phyloP scores from a whole-genome alignment of 2,113 vertebrate genomes.

The Corydoras sp. region DNA sequence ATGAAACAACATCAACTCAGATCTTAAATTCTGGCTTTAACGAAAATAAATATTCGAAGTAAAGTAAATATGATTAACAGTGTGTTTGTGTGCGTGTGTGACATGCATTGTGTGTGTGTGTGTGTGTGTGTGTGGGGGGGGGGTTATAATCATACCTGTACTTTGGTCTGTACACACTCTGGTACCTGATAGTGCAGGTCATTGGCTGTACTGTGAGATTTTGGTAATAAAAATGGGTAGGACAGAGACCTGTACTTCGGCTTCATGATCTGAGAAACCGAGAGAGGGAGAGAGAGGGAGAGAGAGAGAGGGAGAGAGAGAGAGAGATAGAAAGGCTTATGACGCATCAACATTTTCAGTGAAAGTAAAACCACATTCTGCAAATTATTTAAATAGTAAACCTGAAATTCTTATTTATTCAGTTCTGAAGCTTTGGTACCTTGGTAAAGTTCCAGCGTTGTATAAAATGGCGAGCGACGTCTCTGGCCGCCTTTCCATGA shows the following conservation, averaged over 20 bases:
- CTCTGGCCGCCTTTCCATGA: slow-evolving; percentile 79
- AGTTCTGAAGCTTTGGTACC: slow-evolving; percentile 56
- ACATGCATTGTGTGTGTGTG: slow-evolving; percentile 29
- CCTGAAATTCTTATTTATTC: no score
- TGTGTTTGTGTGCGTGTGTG: slow-evolving; percentile 51
- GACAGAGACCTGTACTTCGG: slow-evolving; percentile 87
- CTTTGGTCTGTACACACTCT: slow-evolving; percentile 63
- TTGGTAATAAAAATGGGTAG: slow-evolving; percentile 87
- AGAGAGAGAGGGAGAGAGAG: no score
- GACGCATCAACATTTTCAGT: no score
- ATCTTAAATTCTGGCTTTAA: no score
- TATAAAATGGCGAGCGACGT: slow-evolving; percentile 91
- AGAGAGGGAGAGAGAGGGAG: not conserved
- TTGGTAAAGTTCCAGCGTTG: slow-evolving; percentile 98
- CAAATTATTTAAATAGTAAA: no score
- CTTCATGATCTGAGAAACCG: slow-evolving; percentile 78
- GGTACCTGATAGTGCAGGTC: slow-evolving; percentile 82
- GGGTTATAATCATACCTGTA: slow-evolving; percentile 70
- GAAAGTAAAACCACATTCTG: no score
- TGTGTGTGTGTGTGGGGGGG: slow-evolving; percentile 46
- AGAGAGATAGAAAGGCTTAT: no score
- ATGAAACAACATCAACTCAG: no score
- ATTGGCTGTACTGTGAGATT: slow-evolving; percentile 79
- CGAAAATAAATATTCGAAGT: no score
- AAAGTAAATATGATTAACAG: no score